These are phyloP conservation scores for Oscheius onirici DNA, from an alignment of 2,888 invertebrate species.

Conservation along the genomic window DNA sequence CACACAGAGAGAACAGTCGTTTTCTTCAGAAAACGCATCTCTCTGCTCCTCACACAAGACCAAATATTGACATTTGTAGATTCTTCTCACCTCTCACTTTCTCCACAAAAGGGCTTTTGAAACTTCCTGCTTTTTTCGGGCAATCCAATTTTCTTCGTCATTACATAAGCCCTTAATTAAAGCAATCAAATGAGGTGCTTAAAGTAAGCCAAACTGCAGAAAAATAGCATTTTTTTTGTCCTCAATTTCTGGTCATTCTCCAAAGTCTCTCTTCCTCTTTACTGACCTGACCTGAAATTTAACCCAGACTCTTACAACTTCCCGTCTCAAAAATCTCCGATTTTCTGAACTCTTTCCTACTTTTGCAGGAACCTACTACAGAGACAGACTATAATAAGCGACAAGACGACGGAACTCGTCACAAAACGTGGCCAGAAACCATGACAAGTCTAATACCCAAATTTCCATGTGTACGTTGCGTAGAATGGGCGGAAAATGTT, in stretches of 20 bases:
- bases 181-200: no score
- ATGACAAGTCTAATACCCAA: constrained; percentile 11
- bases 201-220: neutral
- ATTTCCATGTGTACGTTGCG: constrained; percentile 25
- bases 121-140: no score
- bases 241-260: neutral
- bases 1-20: no score
- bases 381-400: neutral
- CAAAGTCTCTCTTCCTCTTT: neutral
- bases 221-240: neutral
- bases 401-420: neutral
- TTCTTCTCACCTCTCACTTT: no score
- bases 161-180: no score
- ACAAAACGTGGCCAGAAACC: neutral
- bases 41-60: no score
- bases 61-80: no score
- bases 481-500: neutral
- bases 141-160: no score
- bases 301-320: constrained; percentile 14
- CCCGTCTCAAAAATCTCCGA: neutral
- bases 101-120: no score
- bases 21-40: no score
- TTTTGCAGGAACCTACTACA: neutral
- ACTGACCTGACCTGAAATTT: constrained; percentile 6
- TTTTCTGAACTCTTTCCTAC: neutral